Conservation (phyloP, 2,797 vertebrate species). For the Bradypus variegatus region DNA sequence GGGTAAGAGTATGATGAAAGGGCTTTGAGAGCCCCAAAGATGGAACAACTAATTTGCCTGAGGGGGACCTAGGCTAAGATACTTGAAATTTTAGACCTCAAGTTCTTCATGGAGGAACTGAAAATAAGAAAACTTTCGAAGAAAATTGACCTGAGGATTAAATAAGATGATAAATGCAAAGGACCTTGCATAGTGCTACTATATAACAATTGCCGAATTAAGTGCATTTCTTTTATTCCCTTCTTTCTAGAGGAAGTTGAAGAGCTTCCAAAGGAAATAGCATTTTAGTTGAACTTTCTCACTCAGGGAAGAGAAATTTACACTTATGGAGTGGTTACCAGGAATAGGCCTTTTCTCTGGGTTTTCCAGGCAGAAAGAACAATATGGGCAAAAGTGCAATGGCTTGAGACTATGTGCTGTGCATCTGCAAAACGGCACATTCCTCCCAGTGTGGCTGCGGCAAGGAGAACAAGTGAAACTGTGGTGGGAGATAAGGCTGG, state of each 20-base stretch:
- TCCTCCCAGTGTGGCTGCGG: neutral
- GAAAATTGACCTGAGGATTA: neutral
- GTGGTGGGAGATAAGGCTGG: neutral
- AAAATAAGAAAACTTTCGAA: neutral
- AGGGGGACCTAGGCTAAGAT: neutral
- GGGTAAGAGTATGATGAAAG: neutral
- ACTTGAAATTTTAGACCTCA: neutral
- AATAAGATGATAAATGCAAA: constrained; percentile 2
- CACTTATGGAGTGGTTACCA: neutral
- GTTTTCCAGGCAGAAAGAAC: neutral
- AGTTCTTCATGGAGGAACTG: neutral
- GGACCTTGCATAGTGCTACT: neutral
- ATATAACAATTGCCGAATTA: neutral
- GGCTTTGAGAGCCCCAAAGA: neutral
- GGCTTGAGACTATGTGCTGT: neutral
- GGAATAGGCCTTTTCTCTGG: neutral
- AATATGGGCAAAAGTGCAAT: neutral
- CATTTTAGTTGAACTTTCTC: neutral
- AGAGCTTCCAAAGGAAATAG: neutral
- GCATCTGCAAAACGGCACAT: neutral
- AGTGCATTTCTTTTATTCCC: neutral
- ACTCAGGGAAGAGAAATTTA: constrained; percentile 16
- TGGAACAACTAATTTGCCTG: neutral
- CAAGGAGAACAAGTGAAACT: neutral
- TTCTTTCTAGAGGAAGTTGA: neutral